Evolutionary conservation across 2,888 invertebrate genomes (phyloP).

Genomic region (Cylloceria caligata): DNA sequence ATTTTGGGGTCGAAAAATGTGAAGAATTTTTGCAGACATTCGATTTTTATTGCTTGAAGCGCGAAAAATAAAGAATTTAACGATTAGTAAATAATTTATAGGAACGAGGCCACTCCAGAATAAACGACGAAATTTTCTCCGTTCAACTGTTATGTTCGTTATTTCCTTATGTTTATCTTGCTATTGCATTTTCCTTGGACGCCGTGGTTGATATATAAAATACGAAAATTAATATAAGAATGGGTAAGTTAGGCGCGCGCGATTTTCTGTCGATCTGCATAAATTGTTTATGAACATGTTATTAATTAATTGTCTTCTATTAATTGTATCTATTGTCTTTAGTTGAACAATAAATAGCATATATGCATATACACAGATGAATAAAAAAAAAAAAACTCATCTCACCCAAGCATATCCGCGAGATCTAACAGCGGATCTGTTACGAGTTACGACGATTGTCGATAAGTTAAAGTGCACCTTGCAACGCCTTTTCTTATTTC

Average conservation of each 20-base stretch:
- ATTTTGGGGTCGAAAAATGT: constrained; percentile 39
- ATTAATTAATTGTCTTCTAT: constrained; percentile 39
- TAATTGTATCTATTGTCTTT: constrained; percentile 61
- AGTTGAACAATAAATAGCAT: constrained; percentile 54
- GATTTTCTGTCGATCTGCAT: constrained; percentile 61
- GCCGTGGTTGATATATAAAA: neutral
- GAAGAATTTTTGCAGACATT: constrained; percentile 61
- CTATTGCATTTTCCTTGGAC: constrained; percentile 52
- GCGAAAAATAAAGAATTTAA: neutral
- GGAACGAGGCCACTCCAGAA: constrained; percentile 16
- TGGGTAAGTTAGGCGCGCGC: neutral
- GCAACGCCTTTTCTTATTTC: constrained; percentile 27
- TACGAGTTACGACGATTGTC: constrained; percentile 36
- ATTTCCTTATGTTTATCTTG: constrained; percentile 27
- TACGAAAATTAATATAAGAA: neutral
- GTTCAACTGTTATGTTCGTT: neutral
- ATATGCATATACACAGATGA: constrained; percentile 34
- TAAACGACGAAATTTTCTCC: constrained; percentile 29
- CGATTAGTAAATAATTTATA: neutral
- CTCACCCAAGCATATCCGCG: neutral
- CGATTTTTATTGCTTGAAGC: constrained; percentile 39
- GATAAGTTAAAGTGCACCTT: constrained; percentile 10
- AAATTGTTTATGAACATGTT: constrained; percentile 60
- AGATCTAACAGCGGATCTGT: neutral
- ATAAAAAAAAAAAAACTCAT: neutral